Base-by-base conservation (phyloP, 2,888 invertebrate species). In the Pharmacophagus antenor region DNA sequence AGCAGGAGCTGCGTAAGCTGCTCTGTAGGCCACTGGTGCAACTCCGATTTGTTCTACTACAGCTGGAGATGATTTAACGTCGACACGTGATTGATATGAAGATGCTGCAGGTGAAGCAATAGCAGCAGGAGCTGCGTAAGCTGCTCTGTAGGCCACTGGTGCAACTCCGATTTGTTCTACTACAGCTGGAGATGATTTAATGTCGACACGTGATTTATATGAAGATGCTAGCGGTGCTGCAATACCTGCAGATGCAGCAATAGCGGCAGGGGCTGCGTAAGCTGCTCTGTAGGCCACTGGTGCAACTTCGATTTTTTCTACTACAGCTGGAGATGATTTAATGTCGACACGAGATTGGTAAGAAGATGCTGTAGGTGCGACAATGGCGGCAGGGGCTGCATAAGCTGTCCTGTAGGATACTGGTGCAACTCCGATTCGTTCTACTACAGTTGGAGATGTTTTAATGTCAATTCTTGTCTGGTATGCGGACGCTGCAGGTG, bases 401-500 rank as follows among this genome's bases (percentile, higher is more conserved):
- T 15, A 42, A 23, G 77, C 71, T 44, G 70, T 67, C 67, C 67
- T 47, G 71, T 69, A 15, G 67, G 66, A 68, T 17, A 74, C 63
- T 17, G 84, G 80, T 8, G 82, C 76, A 18, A 64, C 62, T 2
- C 64, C 41, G 27, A 57, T 58, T 7, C 63, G 46, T 21, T 37
- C 31, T 46, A 58, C 47, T 18, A 53, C 61, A n/a, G 61, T 49
- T 6, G 67, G 65, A 15, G 65, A 64, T 7, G 64, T 56, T 63
- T 73, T 72, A 10, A 67, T 61, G 17, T 63, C 56, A 49, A 20
- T 67, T 69, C 21, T 80, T 81, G 4, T 79, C 70, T 46, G 88
- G 84, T 25, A 82, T 79, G 7, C 75, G 76, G 53, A 82, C 21
- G 80, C 76, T 22, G 74, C 70, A 37, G 78, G 77, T 31, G 82